These are phyloP conservation scores for Ophioderma brevispina DNA, from an alignment of 35 echinoderm and acorn worm species.

Conservation along the genomic window DNA sequence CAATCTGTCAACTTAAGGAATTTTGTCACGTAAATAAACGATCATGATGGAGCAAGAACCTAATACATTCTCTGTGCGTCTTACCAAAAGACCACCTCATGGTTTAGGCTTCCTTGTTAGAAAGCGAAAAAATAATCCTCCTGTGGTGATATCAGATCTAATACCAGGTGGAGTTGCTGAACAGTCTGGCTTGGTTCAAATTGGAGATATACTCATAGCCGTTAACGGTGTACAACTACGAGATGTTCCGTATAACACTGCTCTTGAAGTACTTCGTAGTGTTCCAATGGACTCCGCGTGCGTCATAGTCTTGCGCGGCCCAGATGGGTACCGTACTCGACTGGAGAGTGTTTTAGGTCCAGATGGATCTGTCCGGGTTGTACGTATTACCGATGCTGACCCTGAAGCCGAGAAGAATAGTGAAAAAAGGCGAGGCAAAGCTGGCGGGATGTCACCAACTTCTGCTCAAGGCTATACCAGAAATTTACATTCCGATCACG, in stretches of 20 bases:
- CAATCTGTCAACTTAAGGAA: not conserved
- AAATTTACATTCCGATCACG: conserved; percentile 14
- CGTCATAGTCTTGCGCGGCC: conserved; percentile 82
- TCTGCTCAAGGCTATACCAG: conserved; percentile 2
- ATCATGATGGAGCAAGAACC: conserved; percentile 93
- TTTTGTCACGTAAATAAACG: not conserved
- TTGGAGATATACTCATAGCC: conserved; percentile 83
- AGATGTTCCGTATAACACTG: conserved; percentile 95
- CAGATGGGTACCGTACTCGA: conserved; percentile 82
- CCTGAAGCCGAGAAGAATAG: not conserved
- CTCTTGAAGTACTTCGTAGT: conserved; percentile 89
- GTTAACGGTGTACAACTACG: conserved; percentile 93
- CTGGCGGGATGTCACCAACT: not conserved
- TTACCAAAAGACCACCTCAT: conserved; percentile 85
- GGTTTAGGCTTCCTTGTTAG: conserved; percentile 93
- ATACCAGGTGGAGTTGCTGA: conserved; percentile 91
- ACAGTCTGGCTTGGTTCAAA: conserved; percentile 77
- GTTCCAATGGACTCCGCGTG: conserved; percentile 91
- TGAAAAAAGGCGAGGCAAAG: conserved; percentile 38
- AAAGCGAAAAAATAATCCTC: conserved; percentile 92
- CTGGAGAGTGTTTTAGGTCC: conserved; percentile 81
- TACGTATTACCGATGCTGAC: conserved; percentile 76
- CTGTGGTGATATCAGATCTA: conserved; percentile 90
- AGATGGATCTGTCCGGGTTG: conserved; percentile 73
- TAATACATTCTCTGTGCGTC: conserved; percentile 90